phyloP scores from a whole-genome alignment of 2,797 vertebrate species.

The Uromys caudimaculatus region DNA sequence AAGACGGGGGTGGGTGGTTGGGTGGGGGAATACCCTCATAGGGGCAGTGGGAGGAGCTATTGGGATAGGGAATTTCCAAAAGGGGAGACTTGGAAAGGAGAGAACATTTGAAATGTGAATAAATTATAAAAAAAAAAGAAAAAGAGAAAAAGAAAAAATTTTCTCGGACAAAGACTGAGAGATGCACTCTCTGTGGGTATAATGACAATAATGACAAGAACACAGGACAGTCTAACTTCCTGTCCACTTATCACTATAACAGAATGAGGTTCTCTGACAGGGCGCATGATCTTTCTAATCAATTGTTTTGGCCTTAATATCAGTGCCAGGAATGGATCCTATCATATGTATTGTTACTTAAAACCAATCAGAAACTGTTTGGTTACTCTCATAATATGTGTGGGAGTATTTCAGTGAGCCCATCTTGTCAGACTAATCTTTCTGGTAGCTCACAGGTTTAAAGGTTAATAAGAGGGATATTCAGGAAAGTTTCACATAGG shows the following conservation, averaged over 20 bases:
- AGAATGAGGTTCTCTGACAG: neutral
- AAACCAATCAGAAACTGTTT: neutral
- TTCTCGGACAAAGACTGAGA: neutral
- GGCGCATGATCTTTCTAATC: neutral
- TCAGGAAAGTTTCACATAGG: neutral
- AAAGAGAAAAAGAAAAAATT: too few species aligned
- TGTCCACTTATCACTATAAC: neutral
- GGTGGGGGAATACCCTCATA: too few species aligned
- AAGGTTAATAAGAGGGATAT: neutral
- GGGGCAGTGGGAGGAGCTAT: too few species aligned
- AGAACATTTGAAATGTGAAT: too few species aligned
- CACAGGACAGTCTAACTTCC: neutral
- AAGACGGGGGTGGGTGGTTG: too few species aligned
- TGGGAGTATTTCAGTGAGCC: neutral
- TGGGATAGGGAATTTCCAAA: too few species aligned
- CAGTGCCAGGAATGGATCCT: neutral
- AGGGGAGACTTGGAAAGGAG: too few species aligned
- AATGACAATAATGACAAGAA: neutral
- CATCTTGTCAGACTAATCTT: neutral
- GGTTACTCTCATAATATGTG: neutral
- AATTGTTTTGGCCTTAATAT: neutral
- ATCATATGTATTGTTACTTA: neutral
- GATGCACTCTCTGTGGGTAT: neutral
- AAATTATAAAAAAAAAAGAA: too few species aligned
- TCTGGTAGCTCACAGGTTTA: too few species aligned